Evolutionary conservation across 2,113 vertebrate species (phyloP).

Genomic region (Alouatta palliata): DNA sequence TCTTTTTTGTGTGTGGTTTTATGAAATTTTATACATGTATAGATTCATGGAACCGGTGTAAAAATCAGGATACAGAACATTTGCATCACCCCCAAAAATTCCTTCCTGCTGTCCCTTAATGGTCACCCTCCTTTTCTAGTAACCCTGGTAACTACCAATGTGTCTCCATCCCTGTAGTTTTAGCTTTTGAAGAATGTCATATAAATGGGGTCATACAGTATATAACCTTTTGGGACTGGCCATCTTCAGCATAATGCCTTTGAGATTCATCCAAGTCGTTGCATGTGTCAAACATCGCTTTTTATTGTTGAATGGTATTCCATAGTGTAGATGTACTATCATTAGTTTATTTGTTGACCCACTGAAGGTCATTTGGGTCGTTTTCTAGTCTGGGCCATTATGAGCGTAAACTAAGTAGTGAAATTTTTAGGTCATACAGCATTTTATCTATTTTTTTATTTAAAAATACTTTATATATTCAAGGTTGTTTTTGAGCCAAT

Average conservation of each 20-base stretch:
- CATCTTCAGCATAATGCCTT: not conserved
- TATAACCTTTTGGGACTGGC: not conserved
- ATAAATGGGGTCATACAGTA: not conserved
- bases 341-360: not conserved
- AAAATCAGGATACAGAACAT: conserved; percentile 20
- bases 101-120: not conserved
- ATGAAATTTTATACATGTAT: not conserved
- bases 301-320: not conserved
- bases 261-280: not conserved
- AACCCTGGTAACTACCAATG: not conserved
- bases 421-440: not conserved
- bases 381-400: not conserved
- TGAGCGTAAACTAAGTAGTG: not conserved
- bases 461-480: not conserved
- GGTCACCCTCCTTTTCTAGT: not conserved
- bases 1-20: not conserved
- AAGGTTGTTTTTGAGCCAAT: not conserved
- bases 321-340: not conserved
- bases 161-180: not conserved
- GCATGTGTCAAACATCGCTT: not conserved
- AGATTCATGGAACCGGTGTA: not conserved
- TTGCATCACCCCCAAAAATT: not conserved
- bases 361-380: not conserved
- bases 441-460: not conserved
- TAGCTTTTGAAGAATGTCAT: not conserved